phyloP scores from a whole-genome alignment of 2,888 invertebrate species.

The Spicauda simplicius region DNA sequence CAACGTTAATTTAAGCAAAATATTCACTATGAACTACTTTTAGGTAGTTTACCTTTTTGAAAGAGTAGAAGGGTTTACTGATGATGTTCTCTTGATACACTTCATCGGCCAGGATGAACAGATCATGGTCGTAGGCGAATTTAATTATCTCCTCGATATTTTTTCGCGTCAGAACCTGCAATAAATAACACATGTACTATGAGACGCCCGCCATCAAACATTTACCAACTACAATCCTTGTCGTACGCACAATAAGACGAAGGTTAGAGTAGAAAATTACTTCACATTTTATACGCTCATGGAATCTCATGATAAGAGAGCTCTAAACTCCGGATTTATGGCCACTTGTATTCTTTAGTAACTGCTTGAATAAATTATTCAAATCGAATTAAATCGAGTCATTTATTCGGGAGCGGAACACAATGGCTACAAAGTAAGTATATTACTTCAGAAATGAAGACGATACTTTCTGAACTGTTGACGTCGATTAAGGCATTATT shows the following conservation, averaged over 20 bases:
- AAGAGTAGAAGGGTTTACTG: constrained; percentile 94
- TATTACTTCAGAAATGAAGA: constrained; percentile 32
- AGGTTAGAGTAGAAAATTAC: background rate
- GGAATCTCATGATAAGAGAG: constrained; percentile 13
- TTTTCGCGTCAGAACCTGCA: constrained; percentile 89
- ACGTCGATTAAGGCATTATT: constrained; percentile 28
- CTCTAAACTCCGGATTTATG: constrained; percentile 38
- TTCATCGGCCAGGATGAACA: constrained; percentile 96
- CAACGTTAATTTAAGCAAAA: background rate
- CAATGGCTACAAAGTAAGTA: constrained; percentile 32
- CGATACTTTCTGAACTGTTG: constrained; percentile 18
- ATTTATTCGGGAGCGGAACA: constrained; percentile 33
- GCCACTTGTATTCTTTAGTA: constrained; percentile 32
- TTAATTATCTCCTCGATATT: constrained; percentile 96
- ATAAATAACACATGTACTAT: background rate
- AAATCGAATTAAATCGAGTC: constrained; percentile 40
- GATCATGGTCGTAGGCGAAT: constrained; percentile 93
- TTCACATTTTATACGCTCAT: background rate
- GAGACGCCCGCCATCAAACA: background rate
- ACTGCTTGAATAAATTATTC: constrained; percentile 39
- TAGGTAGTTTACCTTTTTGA: constrained; percentile 88
- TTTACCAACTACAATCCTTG: background rate
- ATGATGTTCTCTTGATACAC: constrained; percentile 97
- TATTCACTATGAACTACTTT: too few species aligned
- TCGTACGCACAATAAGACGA: background rate